Percentiles rank a stretch among this genome's conserved stretches.
Conservation (phyloP, 2,113 vertebrate genomes). For the Aviceda subcristata region DNA sequence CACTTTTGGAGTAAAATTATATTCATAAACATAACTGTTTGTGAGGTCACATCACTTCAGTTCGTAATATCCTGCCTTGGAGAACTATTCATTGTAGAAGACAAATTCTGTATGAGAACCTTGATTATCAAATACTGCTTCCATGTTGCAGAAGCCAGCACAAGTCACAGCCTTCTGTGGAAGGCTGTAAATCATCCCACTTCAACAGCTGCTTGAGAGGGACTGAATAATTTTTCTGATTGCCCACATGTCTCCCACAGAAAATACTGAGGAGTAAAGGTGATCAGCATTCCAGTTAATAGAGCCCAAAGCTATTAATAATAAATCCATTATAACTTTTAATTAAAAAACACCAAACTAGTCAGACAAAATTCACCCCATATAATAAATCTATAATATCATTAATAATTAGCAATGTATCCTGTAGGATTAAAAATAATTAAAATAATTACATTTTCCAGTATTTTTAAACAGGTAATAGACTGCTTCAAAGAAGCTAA, state of each 20-base stretch:
- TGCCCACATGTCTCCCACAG: background rate
- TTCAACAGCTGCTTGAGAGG: background rate
- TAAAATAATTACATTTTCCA: slow-evolving; percentile 63
- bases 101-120: background rate
- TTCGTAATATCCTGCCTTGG: background rate
- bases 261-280: slow-evolving; percentile 19
- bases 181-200: background rate
- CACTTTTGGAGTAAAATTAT: background rate
- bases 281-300: slow-evolving; percentile 51
- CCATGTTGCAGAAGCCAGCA: background rate
- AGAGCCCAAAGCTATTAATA: slow-evolving; percentile 69
- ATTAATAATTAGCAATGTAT: slow-evolving; percentile 71
- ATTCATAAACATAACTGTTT: background rate
- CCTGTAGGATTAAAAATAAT: slow-evolving; percentile 65
- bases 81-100: background rate
- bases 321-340: slow-evolving; percentile 69
- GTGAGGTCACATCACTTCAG: background rate
- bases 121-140: background rate
- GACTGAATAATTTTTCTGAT: background rate
- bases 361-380: slow-evolving; percentile 55
- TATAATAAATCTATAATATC: slow-evolving; percentile 68
- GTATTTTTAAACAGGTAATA: slow-evolving; percentile 63
- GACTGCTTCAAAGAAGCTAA: slow-evolving; percentile 46
- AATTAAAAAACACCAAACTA: slow-evolving; percentile 65
- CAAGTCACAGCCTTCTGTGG: background rate